These are phyloP conservation scores for Synergus laeviventris DNA, from an alignment of 2,888 invertebrate species.

Conservation along the genomic window DNA sequence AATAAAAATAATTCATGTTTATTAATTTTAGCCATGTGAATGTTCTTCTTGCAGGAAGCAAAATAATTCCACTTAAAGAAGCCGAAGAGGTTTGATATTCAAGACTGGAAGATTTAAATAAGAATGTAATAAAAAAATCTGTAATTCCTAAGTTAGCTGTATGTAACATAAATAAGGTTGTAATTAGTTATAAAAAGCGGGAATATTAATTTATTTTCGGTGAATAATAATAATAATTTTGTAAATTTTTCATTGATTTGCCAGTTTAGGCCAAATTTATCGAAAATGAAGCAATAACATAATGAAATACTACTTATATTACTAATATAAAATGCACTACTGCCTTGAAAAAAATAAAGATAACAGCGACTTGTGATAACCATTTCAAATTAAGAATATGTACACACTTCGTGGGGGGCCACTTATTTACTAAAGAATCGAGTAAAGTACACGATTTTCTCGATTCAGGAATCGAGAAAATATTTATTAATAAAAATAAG, in stretches of 20 bases:
- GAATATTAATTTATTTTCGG: too few species aligned
- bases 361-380: background rate
- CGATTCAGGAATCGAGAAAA: background rate
- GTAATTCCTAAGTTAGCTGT: background rate
- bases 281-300: background rate
- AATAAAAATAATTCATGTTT: background rate
- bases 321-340: background rate
- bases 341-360: background rate
- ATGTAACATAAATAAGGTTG: background rate
- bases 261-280: background rate
- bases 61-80: background rate
- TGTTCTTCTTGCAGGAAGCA: conserved; percentile 4
- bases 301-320: too few species aligned
- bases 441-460: background rate
- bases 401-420: background rate
- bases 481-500: background rate
- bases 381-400: background rate
- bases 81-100: background rate
- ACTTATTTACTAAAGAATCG: background rate
- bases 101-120: background rate
- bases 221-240: too few species aligned
- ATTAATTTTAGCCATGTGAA: conserved; percentile 18
- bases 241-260: background rate
- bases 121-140: background rate
- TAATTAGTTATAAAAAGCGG: too few species aligned